Conservation (phyloP, 2,113 vertebrate genomes). For the Clarias gariepinus region DNA sequence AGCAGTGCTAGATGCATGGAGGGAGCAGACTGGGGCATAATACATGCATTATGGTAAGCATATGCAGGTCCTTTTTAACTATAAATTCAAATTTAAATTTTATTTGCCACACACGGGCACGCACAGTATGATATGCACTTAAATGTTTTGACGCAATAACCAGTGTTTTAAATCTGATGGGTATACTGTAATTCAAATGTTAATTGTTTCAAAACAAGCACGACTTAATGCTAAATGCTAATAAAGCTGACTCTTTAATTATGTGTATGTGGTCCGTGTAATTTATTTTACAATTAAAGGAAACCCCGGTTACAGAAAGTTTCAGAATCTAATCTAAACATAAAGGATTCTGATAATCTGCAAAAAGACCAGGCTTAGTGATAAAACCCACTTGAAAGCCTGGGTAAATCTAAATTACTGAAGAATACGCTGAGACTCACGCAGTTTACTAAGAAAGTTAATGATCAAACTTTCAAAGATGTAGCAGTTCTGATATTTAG, state of each 20-base stretch:
- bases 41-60: not conserved
- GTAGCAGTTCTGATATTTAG: not conserved
- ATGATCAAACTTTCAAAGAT: not conserved
- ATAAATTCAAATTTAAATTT: too few species aligned
- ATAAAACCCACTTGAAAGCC: not conserved
- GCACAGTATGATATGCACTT: too few species aligned
- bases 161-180: not conserved
- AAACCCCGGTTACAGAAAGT: not conserved
- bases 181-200: not conserved
- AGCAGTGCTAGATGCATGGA: not conserved
- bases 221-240: not conserved
- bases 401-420: not conserved
- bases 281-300: not conserved
- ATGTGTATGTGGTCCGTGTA: not conserved
- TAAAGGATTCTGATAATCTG: not conserved
- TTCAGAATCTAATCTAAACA: not conserved
- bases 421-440: not conserved
- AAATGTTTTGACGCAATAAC: not conserved
- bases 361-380: not conserved
- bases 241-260: not conserved
- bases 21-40: not conserved
- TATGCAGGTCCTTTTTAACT: not conserved
- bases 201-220: not conserved
- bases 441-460: slow-evolving; percentile 3
- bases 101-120: too few species aligned